A percentile compares a stretch with the other conserved stretches of the same genome.
phyloP scores from a whole-genome alignment of 2,797 vertebrate genomes.

The Anas acuta region DNA sequence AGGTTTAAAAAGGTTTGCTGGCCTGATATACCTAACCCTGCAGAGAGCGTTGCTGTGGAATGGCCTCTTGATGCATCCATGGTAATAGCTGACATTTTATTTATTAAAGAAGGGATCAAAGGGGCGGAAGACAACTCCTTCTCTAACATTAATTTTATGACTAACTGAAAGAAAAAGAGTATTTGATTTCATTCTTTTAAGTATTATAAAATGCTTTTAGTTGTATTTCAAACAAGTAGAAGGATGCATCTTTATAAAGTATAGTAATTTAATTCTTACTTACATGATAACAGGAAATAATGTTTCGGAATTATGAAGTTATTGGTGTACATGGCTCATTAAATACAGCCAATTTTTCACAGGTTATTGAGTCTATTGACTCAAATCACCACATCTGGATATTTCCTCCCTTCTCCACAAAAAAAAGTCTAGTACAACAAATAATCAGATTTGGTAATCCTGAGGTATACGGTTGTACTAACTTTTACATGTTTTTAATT shows the following conservation, averaged over 20 bases:
- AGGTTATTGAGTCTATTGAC: background rate
- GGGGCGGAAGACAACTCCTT: background rate
- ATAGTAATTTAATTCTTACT: background rate
- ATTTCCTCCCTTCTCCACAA: background rate
- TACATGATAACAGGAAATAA: background rate
- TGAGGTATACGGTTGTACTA: background rate
- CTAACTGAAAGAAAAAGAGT: background rate
- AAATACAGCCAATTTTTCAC: background rate
- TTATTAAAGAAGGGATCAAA: background rate
- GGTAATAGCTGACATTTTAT: constrained; percentile 65
- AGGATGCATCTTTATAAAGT: background rate
- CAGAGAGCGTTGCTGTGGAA: constrained; percentile 70
- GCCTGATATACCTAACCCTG: constrained; percentile 79
- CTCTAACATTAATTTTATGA: background rate
- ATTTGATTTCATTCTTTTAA: background rate
- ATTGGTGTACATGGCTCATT: background rate
- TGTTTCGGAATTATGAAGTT: background rate
- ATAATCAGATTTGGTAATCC: background rate
- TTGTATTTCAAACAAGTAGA: background rate
- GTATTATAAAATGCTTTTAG: background rate
- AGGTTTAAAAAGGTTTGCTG: constrained; percentile 75
- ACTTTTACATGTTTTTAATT: background rate
- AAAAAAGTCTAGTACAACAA: background rate
- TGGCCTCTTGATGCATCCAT: constrained; percentile 46
- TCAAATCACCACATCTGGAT: background rate